Conservation (phyloP, 2,888 invertebrate genomes). For the Ectemnius cavifrons region DNA sequence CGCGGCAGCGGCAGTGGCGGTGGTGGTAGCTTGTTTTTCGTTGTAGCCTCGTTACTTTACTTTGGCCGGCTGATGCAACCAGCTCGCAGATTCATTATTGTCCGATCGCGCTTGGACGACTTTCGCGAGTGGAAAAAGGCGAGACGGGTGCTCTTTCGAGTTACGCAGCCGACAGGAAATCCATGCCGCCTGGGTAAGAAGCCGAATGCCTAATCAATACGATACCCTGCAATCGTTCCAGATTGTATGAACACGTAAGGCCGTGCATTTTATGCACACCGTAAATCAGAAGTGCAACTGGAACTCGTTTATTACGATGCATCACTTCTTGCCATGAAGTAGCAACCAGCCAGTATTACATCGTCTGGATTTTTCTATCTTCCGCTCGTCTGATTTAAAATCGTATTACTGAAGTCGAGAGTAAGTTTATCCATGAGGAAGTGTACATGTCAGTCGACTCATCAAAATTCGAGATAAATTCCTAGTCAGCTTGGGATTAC, state of each 20-base stretch:
- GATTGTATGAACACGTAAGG: background rate
- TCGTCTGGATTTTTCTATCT: too few species aligned
- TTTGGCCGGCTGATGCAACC: background rate
- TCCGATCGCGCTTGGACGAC: slow-evolving; percentile 3
- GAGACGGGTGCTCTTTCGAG: background rate
- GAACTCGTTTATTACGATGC: too few species aligned
- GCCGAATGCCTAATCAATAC: background rate
- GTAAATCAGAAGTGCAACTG: background rate
- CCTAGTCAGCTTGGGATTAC: slow-evolving; percentile 3
- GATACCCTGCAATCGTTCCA: background rate
- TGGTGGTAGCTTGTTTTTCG: background rate
- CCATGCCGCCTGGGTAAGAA: background rate
- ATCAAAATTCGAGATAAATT: slow-evolving; percentile 1
- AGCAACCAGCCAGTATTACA: too few species aligned
- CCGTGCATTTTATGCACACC: background rate
- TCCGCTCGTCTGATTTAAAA: too few species aligned
- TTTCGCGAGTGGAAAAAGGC: background rate
- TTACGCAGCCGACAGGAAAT: background rate
- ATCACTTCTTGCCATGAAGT: too few species aligned
- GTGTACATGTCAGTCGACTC: slow-evolving; percentile 6
- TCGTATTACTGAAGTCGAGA: too few species aligned
- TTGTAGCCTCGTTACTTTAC: background rate
- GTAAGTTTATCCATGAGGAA: too few species aligned
- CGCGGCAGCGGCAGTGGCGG: too few species aligned
- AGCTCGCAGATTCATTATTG: background rate